These are phyloP conservation scores for Pseudolycoriella hygida DNA, from an alignment of 2,888 invertebrate genomes.

Conservation along the genomic window DNA sequence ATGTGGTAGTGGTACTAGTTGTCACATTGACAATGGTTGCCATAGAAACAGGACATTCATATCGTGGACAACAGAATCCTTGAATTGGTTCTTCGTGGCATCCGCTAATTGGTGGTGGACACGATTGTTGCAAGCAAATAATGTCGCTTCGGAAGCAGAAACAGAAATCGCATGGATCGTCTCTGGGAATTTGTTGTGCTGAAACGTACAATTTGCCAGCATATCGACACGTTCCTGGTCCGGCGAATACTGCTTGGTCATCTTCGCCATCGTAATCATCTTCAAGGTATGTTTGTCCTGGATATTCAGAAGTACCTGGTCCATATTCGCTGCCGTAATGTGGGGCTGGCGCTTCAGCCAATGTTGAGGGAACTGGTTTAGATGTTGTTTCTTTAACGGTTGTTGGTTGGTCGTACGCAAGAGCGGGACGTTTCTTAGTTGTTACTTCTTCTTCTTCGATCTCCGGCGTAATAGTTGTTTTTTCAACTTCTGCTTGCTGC, in stretches of 20 bases:
- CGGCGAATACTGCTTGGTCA: slow-evolving; percentile 56
- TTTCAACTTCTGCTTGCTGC: slow-evolving; percentile 9
- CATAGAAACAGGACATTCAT: slow-evolving; percentile 84
- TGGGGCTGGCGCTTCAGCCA: neutral
- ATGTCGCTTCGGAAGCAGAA: slow-evolving; percentile 94
- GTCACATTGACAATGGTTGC: slow-evolving; percentile 64
- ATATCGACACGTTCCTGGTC: slow-evolving; percentile 81
- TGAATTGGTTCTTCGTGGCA: slow-evolving; percentile 84
- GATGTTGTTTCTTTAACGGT: slow-evolving; percentile 13
- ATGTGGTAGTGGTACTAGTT: slow-evolving; percentile 76
- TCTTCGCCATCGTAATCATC: slow-evolving; percentile 51
- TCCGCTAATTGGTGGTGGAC: slow-evolving; percentile 82
- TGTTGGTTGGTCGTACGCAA: slow-evolving; percentile 10
- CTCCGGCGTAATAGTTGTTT: slow-evolving; percentile 10
- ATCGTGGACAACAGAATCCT: slow-evolving; percentile 89
- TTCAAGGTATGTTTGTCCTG: slow-evolving; percentile 22
- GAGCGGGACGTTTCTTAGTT: slow-evolving; percentile 10
- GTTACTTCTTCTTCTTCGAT: slow-evolving; percentile 11
- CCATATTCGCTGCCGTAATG: neutral
- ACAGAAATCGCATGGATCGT: slow-evolving; percentile 91
- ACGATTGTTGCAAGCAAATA: slow-evolving; percentile 86
- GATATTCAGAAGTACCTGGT: neutral
- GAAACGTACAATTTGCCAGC: slow-evolving; percentile 86
- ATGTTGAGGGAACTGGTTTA: neutral
- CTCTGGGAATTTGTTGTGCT: slow-evolving; percentile 85